These are phyloP conservation scores for Meriones unguiculatus DNA, from an alignment of 2,113 vertebrate species.

Conservation along the genomic window DNA sequence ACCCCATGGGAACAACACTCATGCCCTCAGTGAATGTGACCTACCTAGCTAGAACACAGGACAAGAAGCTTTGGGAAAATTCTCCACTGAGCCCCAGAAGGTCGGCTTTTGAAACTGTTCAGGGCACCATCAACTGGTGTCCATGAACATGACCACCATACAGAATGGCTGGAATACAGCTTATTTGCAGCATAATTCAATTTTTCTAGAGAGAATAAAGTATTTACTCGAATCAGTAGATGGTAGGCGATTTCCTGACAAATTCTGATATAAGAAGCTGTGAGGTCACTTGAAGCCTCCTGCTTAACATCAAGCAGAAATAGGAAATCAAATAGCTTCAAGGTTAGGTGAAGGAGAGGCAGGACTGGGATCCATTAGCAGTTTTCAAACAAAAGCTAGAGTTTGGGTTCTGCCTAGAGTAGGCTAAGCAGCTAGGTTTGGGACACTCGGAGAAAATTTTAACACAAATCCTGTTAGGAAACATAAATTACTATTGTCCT, in stretches of 20 bases:
- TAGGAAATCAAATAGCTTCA: neutral
- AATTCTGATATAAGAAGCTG: neutral
- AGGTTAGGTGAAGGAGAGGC: neutral
- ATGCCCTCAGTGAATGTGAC: neutral
- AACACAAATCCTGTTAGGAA: neutral
- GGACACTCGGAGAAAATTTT: neutral
- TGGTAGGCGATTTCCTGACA: neutral
- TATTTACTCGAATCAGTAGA: neutral
- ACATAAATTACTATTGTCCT: neutral
- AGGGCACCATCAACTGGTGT: neutral
- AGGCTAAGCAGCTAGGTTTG: neutral
- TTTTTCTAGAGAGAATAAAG: constrained; percentile 14
- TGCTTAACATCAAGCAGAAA: neutral
- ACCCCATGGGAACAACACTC: neutral
- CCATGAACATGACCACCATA: neutral
- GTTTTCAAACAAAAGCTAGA: neutral
- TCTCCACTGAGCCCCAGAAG: neutral
- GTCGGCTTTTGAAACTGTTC: neutral
- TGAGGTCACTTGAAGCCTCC: neutral
- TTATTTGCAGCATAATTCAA: neutral
- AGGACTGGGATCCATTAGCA: neutral
- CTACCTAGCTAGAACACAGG: neutral
- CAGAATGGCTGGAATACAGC: neutral
- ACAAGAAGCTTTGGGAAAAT: neutral
- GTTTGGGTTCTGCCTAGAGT: neutral